phyloP scores from a whole-genome alignment of 2,888 invertebrate species.

The Pelosia muscerda region DNA sequence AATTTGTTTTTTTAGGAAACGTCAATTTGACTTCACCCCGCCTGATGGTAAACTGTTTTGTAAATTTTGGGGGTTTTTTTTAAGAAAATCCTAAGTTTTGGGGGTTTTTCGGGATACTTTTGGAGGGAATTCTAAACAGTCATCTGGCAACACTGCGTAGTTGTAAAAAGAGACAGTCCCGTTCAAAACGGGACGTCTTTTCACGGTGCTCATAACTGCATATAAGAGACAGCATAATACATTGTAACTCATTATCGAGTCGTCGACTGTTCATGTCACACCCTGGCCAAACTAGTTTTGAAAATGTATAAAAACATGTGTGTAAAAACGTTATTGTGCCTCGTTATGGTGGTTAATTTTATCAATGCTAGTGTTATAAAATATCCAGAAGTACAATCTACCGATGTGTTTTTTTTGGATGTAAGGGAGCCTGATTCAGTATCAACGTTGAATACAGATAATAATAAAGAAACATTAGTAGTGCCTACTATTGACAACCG shows the following conservation, averaged over 20 bases:
- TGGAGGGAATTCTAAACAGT: too few relatives aligned
- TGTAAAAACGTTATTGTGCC: slow-evolving; percentile 25
- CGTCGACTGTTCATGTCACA: slow-evolving; percentile 2
- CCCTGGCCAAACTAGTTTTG: background rate
- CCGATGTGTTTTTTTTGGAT: background rate
- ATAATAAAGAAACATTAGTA: background rate
- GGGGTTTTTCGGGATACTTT: too few relatives aligned
- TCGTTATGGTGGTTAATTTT: slow-evolving; percentile 23
- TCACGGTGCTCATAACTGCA: too few relatives aligned
- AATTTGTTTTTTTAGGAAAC: too few relatives aligned
- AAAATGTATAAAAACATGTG: slow-evolving; percentile 27
- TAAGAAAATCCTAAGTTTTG: too few relatives aligned
- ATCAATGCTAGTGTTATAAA: slow-evolving; percentile 35
- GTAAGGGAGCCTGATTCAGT: background rate
- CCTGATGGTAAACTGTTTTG: too few relatives aligned
- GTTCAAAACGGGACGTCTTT: too few relatives aligned
- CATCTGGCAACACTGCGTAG: too few relatives aligned
- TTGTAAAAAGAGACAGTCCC: too few relatives aligned
- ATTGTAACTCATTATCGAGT: slow-evolving; percentile 3
- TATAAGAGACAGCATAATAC: slow-evolving; percentile 1
- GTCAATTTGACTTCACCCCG: too few relatives aligned
- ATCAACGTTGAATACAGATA: slow-evolving; percentile 29
- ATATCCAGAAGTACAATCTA: background rate
- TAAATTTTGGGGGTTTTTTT: too few relatives aligned
- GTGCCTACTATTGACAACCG: slow-evolving; percentile 29